Evolutionary conservation across 2,888 invertebrate genomes (phyloP).

Genomic region (Kuschelorhynchus macadamiae): DNA sequence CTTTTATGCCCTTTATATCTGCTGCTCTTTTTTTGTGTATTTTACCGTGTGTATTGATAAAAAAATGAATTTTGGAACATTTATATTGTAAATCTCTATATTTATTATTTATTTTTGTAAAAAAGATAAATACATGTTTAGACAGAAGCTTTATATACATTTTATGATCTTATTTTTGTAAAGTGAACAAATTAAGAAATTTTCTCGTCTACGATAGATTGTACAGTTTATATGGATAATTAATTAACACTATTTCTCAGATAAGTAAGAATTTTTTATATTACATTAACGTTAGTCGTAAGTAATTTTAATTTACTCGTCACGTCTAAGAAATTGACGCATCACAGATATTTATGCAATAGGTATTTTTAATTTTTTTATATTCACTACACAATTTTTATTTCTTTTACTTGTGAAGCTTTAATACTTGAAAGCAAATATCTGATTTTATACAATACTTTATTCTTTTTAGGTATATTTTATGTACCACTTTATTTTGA

Average conservation of each 20-base stretch:
- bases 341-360: slow-evolving; percentile 46
- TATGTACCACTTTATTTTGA: not conserved
- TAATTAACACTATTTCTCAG: slow-evolving; percentile 42
- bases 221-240: slow-evolving; percentile 44
- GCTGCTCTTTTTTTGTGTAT: slow-evolving; percentile 28
- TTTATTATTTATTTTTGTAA: slow-evolving; percentile 54
- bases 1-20: slow-evolving; percentile 13
- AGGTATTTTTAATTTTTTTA: slow-evolving; percentile 31
- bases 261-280: slow-evolving; percentile 48
- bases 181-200: slow-evolving; percentile 26
- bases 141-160: slow-evolving; percentile 47
- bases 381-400: slow-evolving; percentile 11
- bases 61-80: slow-evolving; percentile 41
- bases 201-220: slow-evolving; percentile 34
- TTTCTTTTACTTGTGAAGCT: slow-evolving; percentile 38
- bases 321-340: slow-evolving; percentile 37
- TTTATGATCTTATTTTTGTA: slow-evolving; percentile 45
- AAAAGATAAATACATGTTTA: slow-evolving; percentile 52
- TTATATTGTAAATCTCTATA: slow-evolving; percentile 48
- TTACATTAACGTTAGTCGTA: slow-evolving; percentile 41
- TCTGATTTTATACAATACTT: slow-evolving; percentile 8
- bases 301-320: slow-evolving; percentile 26
- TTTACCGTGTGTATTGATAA: slow-evolving; percentile 28
- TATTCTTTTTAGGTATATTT: not conserved
- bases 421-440: slow-evolving; percentile 35